Conservation (phyloP, 2,888 invertebrate species). For the Dicycla oo region DNA sequence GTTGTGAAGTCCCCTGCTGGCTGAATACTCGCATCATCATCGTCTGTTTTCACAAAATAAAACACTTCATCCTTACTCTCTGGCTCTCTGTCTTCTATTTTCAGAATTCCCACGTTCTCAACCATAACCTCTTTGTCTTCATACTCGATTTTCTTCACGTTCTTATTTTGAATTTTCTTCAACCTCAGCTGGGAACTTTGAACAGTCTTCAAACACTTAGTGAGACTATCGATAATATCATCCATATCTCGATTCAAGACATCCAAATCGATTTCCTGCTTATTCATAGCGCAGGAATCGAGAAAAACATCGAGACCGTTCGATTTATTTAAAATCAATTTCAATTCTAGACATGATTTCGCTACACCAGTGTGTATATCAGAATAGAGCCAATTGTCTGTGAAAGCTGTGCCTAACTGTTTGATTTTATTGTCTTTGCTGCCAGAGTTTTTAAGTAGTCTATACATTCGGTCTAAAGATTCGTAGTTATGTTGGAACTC, state of each 20-base stretch:
- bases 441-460: constrained; percentile 83
- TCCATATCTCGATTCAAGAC: constrained; percentile 83
- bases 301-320: constrained; percentile 83
- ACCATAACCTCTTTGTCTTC: constrained; percentile 66
- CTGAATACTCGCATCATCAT: constrained; percentile 70
- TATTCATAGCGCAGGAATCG: constrained; percentile 84
- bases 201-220: constrained; percentile 78
- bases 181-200: constrained; percentile 83
- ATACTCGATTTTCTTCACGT: constrained; percentile 60
- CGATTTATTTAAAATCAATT: constrained; percentile 81
- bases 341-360: constrained; percentile 80
- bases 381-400: constrained; percentile 83
- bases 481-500: constrained; percentile 79
- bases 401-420: constrained; percentile 77
- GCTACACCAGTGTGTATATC: constrained; percentile 85
- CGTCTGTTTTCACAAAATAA: constrained; percentile 85
- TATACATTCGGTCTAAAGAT: constrained; percentile 82
- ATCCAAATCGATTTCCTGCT: constrained; percentile 80
- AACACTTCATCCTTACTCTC: constrained; percentile 87
- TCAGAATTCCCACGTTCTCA: constrained; percentile 72
- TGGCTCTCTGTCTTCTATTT: constrained; percentile 81
- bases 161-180: constrained; percentile 81
- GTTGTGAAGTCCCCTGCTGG: constrained; percentile 78
- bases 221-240: constrained; percentile 80
- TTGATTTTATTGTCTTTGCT: constrained; percentile 72